Evolutionary conservation across 2,797 vertebrate species (phyloP).

Genomic region (Capromys pilorides): DNA sequence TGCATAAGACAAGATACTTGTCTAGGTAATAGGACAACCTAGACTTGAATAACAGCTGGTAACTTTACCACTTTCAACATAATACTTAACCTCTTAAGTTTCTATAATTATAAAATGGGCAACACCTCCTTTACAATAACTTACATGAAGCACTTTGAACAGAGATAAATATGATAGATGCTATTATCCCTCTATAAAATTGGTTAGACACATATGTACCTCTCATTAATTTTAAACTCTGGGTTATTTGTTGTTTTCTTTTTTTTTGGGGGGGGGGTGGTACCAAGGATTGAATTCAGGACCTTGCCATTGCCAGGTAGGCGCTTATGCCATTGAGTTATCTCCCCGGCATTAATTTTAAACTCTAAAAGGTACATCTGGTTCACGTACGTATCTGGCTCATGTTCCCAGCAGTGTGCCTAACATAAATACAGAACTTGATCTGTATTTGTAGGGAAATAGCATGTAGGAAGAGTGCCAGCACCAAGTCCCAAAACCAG

Average conservation of each 20-base stretch:
- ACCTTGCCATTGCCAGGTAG: no score
- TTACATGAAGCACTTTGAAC: not conserved
- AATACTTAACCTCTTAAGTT: not conserved
- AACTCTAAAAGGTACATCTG: not conserved
- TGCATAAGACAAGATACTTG: not conserved
- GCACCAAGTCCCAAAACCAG: conserved; percentile 7
- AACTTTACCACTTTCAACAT: conserved; percentile 36
- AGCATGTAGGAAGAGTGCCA: not conserved
- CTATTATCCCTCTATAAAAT: not conserved
- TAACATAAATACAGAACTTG: conserved; percentile 13
- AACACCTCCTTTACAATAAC: not conserved
- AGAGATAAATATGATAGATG: not conserved
- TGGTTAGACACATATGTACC: not conserved
- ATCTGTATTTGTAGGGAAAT: conserved; percentile 5
- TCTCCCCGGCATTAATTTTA: not conserved
- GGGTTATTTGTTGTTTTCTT: not conserved
- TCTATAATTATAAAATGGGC: conserved; percentile 5
- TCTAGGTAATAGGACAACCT: not conserved
- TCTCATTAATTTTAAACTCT: not conserved
- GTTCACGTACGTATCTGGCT: not conserved
- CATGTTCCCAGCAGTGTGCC: not conserved
- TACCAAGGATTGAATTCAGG: no score
- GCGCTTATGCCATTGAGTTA: no score
- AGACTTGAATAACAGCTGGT: not conserved
- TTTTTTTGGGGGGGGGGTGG: no score